Evolutionary conservation across 2,113 vertebrate genomes (phyloP), one percentile per base, ranked within the genome.

Genomic region (Barnardius zonarius): DNA sequence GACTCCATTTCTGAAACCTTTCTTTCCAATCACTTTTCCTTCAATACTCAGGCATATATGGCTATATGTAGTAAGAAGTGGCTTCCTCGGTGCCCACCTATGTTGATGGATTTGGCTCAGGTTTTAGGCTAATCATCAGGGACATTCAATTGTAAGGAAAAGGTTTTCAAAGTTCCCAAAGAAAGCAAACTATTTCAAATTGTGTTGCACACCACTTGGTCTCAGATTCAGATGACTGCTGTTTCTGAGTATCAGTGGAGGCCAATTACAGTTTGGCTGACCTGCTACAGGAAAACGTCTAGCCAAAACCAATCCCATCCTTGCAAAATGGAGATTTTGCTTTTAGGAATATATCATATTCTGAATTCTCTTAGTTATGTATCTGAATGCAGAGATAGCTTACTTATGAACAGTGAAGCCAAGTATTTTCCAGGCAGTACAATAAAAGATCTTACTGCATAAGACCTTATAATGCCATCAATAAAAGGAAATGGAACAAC

Each of bases 221-320:
- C 94, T 90, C 73, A 74, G 61, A 52, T 88, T 73, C 76, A 94
- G 68, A 74, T 33, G 27, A 7, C 17, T 31, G 51, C 68, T 79
- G 62, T 5, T 85, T 78, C 76, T 75, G 51, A 90, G 30, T 61
- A 77, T 83, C 68, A 83, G 33, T 18, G 64, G 51, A 95, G 73
- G 83, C 80, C 92, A 93, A 54, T 67, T 90, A 81, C 61, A 96
- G 43, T 64, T 79, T 96, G 93, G 92, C 88, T 84, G 86, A 90
- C 68, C 73, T 81, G 20, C 79, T 39, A 52, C 85, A 90, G 76
- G 88, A 92, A 95, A 64, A 88, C 0, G 0, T 49, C 69, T n/a
- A 37, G 86, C 86, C 88, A 95, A 92, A 93, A 92, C 77, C 70
- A 48, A 81, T 88, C 77, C 94, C 55, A 68, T 82, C 73, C 64